Conservation (phyloP, 2,888 invertebrate genomes). For the Polyommatus iphigenia region DNA sequence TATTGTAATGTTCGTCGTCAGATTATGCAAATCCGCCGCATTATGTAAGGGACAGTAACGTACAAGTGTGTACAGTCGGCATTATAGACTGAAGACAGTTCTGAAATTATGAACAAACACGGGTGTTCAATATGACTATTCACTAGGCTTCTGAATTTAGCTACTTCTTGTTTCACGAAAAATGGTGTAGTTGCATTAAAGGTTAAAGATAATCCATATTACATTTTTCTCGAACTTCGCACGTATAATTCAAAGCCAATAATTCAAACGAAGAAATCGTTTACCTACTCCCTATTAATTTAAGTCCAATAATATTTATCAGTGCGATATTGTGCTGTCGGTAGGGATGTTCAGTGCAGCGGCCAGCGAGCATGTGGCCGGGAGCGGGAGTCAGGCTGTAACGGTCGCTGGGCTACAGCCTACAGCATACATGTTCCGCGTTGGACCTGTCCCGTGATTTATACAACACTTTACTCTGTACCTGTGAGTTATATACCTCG, state of each 20-base stretch:
- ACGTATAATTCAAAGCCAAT: too few species aligned
- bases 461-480: neutral
- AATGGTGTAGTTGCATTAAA: too few species aligned
- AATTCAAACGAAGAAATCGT: too few species aligned
- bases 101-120: neutral
- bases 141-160: too few species aligned
- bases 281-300: too few species aligned
- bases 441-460: neutral
- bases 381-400: neutral
- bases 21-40: conserved; percentile 3
- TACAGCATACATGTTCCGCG: neutral
- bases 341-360: neutral
- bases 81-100: too few species aligned
- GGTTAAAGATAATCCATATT: too few species aligned
- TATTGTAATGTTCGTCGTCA: neutral
- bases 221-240: too few species aligned
- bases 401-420: neutral
- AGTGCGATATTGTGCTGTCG: neutral
- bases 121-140: neutral
- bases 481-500: neutral
- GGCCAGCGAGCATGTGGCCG: neutral
- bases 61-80: neutral
- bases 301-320: too few species aligned
- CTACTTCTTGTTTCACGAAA: too few species aligned
- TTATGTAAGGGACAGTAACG: conserved; percentile 16